These are phyloP conservation scores for Globicephala melas DNA, from an alignment of 2,113 vertebrate genomes.

Conservation along the genomic window DNA sequence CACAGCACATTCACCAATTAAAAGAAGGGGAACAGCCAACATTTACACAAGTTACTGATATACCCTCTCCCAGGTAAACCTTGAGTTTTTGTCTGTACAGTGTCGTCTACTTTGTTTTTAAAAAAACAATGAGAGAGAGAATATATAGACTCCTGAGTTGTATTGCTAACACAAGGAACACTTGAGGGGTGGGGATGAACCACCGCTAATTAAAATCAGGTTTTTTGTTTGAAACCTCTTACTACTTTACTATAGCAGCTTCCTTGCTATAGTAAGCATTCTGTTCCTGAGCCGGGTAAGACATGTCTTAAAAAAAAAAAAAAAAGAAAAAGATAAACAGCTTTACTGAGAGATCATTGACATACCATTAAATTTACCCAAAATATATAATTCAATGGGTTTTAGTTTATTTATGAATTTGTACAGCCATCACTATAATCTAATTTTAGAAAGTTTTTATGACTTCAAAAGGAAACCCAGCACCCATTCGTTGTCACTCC, in stretches of 20 bases:
- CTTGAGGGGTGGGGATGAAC: not conserved
- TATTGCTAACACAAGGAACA: not conserved
- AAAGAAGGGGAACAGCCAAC: slow-evolving; percentile 53
- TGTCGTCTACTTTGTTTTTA: not conserved
- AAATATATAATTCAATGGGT: not conserved
- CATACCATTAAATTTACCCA: not conserved
- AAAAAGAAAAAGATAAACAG: not conserved
- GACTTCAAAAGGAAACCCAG: not conserved
- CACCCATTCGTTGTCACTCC: not conserved
- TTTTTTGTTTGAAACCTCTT: not conserved
- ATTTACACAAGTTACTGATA: slow-evolving; percentile 52
- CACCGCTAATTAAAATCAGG: not conserved
- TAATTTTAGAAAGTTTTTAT: not conserved
- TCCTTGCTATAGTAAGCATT: not conserved
- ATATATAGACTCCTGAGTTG: not conserved
- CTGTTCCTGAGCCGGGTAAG: not conserved
- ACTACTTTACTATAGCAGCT: not conserved
- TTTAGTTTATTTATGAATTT: not conserved
- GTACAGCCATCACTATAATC: not conserved
- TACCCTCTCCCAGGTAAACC: not conserved
- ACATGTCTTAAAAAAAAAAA: not conserved
- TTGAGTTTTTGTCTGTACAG: not conserved
- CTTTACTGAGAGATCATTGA: not conserved
- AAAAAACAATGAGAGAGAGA: not conserved
- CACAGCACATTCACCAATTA: slow-evolving; percentile 53